These are phyloP conservation scores for Anneissia japonica DNA, from an alignment of 35 echinoderm and acorn worm genomes.

Conservation along the genomic window DNA sequence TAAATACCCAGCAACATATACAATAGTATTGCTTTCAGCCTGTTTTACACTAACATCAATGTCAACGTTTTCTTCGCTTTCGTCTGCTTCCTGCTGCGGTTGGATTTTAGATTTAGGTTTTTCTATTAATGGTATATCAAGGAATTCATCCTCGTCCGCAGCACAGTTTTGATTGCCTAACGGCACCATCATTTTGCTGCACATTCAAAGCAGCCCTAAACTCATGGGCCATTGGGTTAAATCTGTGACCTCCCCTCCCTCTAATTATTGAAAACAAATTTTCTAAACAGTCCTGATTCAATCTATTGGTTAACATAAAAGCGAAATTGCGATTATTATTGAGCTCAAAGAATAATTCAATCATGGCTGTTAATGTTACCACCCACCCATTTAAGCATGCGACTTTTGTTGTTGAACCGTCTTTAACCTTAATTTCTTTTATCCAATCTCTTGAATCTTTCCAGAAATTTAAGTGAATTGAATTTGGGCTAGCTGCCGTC, in stretches of 20 bases:
- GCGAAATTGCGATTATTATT: background rate
- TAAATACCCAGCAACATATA: slow-evolving; percentile 18
- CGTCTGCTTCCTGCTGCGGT: background rate
- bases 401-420: background rate
- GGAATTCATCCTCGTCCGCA: background rate
- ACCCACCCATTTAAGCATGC: background rate
- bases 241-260: background rate
- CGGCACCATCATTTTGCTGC: slow-evolving; percentile 6
- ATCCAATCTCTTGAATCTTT: background rate
- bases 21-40: slow-evolving; percentile 8
- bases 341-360: background rate
- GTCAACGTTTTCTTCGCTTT: background rate
- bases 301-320: slow-evolving; percentile 17
- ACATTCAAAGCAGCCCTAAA: background rate
- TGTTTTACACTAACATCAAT: background rate
- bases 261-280: slow-evolving; percentile 11
- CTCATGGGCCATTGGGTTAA: background rate
- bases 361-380: background rate
- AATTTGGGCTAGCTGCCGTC: background rate
- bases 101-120: background rate
- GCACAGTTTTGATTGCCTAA: background rate
- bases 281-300: slow-evolving; percentile 16
- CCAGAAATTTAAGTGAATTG: background rate
- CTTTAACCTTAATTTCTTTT: background rate
- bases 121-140: background rate